Conservation (phyloP, 2,888 invertebrate species). For the Stenodera caucasica region DNA sequence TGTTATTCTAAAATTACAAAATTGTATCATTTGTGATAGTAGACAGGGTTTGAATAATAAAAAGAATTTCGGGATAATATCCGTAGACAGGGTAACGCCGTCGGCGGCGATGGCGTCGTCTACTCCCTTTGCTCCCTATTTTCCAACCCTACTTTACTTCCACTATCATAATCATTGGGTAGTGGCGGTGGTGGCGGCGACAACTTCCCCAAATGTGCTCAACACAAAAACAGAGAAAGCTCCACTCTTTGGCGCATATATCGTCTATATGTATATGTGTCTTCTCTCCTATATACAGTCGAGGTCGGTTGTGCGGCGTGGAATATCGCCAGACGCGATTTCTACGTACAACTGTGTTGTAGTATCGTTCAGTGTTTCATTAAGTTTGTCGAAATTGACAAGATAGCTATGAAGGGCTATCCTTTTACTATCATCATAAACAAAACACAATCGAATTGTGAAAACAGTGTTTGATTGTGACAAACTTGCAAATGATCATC, state of each 20-base stretch:
- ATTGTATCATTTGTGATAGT: too few species aligned
- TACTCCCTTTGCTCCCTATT: neutral
- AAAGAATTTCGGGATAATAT: neutral
- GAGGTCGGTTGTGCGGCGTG: neutral
- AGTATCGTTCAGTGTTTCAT: neutral
- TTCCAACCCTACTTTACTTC: neutral
- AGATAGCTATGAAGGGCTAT: too few species aligned
- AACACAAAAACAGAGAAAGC: neutral
- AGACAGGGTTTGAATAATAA: too few species aligned
- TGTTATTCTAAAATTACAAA: neutral
- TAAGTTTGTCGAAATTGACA: too few species aligned
- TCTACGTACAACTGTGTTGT: neutral
- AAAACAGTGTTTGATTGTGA: too few species aligned
- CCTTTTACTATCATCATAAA: too few species aligned
- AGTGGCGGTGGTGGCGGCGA: neutral
- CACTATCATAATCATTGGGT: neutral
- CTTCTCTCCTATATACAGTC: neutral
- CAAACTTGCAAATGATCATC: neutral
- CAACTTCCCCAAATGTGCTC: neutral
- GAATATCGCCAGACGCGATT: neutral
- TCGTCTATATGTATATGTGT: neutral
- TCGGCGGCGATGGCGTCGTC: conserved; percentile 14
- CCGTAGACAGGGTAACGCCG: neutral
- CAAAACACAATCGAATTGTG: too few species aligned
- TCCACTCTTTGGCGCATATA: neutral